Evolutionary conservation across 2,113 vertebrate species (phyloP).

Genomic region (Semnornis frantzii): DNA sequence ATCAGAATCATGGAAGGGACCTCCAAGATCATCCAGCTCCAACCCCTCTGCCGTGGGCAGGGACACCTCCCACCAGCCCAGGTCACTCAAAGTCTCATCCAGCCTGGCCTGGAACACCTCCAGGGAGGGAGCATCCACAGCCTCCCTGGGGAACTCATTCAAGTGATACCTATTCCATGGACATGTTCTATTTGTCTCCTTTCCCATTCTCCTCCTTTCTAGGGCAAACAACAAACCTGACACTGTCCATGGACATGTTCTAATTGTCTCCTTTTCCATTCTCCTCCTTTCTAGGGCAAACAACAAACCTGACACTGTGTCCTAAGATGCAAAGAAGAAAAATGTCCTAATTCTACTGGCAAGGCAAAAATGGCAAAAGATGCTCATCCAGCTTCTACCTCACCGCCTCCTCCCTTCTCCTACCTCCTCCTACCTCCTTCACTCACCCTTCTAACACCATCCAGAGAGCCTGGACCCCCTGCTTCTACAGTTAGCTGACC

Average conservation of each 20-base stretch:
- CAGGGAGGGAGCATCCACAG: no score
- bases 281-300: conserved; percentile 29
- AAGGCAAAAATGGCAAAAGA: not conserved
- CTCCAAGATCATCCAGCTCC: no score
- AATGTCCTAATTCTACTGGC: not conserved
- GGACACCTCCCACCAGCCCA: no score
- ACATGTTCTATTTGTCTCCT: not conserved
- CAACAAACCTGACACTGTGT: not conserved
- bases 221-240: not conserved
- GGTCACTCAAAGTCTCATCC: no score
- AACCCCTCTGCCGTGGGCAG: no score
- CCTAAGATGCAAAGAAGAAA: not conserved
- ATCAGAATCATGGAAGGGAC: no score
- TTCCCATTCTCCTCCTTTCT: not conserved
- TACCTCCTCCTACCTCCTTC: not conserved
- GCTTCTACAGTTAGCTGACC: not conserved
- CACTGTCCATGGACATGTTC: not conserved
- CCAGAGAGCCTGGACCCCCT: not conserved
- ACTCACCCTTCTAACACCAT: not conserved
- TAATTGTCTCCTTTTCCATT: not conserved
- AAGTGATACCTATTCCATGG: not conserved
- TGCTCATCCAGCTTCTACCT: not conserved
- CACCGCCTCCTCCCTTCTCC: not conserved
- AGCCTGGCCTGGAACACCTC: no score
- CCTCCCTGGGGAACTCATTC: no score